Evolutionary conservation across 2,888 invertebrate genomes (phyloP), one percentile per base, ranked within the genome.

Genomic region (Hedychridium roseum): DNA sequence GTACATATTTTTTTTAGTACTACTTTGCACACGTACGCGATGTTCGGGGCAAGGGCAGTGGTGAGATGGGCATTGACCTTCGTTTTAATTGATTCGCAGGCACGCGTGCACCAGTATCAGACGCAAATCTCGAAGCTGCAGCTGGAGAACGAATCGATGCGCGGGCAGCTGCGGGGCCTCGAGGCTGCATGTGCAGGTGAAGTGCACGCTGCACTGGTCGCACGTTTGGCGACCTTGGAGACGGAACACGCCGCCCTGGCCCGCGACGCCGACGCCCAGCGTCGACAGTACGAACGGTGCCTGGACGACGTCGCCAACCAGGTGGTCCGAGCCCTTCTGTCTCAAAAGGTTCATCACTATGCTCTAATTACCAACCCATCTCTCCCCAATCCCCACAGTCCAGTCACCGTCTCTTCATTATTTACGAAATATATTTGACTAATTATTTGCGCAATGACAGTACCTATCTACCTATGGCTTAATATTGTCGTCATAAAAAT

Each of bases 221-320:
- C 83, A 56, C 79, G 85, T 41, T 79, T 86, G 54, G 82, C 83
- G 56, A 78, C 79, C 46, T 67, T 84, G 50, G 85, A 87, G 71
- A 82, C 82, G 16, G 86, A 87, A 64, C 86, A 86, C 72, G 82
- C 82, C 20, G 81, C 83, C n/a, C 74, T 88, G 57, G 84, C 84
- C 36, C 78, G 85, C 51, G 86, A 88, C 73, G 85, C 85, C 43
- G 86, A 88, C 70, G 84, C 84, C 50, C 86, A 87, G 61, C 80
- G 87, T 52, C 82, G 86, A 54, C 90, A 91, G 69, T 92, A 92
- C 80, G 90, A 92, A 80, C 81, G 87, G 68, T 85, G 91, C 78
- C 80, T 92, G 70, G 89, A 92, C 81, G 89, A 92, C 80, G 90
- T 92, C 57, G 92, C 90, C 52, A 89, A 89, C 78, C 89, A 90